Percentiles rank a stretch among this genome's conserved stretches.
These are phyloP conservation scores for Zaprionus nigranus DNA, from an alignment of 1,140 invertebrate genomes.

Conservation along the genomic window DNA sequence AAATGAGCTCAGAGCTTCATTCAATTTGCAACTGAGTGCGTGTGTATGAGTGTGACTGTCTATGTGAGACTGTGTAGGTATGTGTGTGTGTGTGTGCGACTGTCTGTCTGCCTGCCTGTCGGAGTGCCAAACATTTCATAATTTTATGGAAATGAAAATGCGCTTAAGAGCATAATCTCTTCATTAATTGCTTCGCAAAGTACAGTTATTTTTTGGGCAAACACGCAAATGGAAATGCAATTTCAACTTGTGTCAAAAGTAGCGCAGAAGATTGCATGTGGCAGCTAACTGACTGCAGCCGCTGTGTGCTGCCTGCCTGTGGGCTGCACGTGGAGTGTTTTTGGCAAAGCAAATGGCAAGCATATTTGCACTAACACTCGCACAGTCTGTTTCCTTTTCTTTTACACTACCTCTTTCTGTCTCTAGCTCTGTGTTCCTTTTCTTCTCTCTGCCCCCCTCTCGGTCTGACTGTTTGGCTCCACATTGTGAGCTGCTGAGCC, in stretches of 20 bases:
- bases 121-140: slow-evolving; percentile 23
- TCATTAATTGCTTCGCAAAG: slow-evolving; percentile 62
- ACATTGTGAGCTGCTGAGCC: slow-evolving; percentile 26
- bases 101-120: neutral
- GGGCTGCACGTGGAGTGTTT: slow-evolving; percentile 49
- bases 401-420: neutral
- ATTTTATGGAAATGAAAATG: slow-evolving; percentile 58
- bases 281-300: slow-evolving; percentile 48
- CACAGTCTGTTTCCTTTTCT: neutral
- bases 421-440: neutral
- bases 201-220: slow-evolving; percentile 29
- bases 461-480: neutral
- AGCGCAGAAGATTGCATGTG: slow-evolving; percentile 25
- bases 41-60: slow-evolving; percentile 25
- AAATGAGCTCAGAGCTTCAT: slow-evolving; percentile 63
- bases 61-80: slow-evolving; percentile 7
- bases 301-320: slow-evolving; percentile 17
- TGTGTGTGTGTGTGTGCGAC: slow-evolving; percentile 24
- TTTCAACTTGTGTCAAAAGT: slow-evolving; percentile 55
- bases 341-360: slow-evolving; percentile 55
- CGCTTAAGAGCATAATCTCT: slow-evolving; percentile 55
- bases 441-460: neutral
- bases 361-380: slow-evolving; percentile 43
- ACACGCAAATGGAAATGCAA: slow-evolving; percentile 51
- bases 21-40: slow-evolving; percentile 43